Base-by-base conservation (phyloP, 1,140 invertebrate species). In the Brevipalpus yothersi region DNA sequence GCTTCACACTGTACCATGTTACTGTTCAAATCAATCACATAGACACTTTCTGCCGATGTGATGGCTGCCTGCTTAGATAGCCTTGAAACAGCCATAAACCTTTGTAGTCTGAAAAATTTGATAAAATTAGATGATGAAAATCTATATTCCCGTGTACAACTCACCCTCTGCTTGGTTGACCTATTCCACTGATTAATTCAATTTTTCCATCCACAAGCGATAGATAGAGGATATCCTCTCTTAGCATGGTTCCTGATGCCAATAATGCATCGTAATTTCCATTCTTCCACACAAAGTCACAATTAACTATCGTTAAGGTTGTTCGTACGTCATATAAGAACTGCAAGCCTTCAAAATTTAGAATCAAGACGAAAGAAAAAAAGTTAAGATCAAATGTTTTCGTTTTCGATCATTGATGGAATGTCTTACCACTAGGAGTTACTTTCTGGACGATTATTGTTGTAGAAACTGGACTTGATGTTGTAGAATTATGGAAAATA, bases 241-340 rank as follows among this genome's bases (percentile, higher is more conserved):
- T 81, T 40, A 62, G 59, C 8, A 41, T 21, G 64, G 82, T 80
- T 57, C 76, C 76, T 8, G 82, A 79, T 40, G 78, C 81, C 41
- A 83, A 79, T 61, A 82, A 83, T 31, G 84, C 71, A 67, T 86
- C 82, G 66, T 84, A 86, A 60, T 82, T 81, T 65, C 82, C 80
- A 12, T 79, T 80, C 11, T 76, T 78, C 66, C 80, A 75, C 68
- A 83, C 83, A 68, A 86, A 86, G 10, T 81, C 78, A 43, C 84
- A 76, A 66, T 83, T 81, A 62, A 82, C 83, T 60, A 86, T 79
- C 66, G 81, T 80, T 23, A 83, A 70, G 5, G 80, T 82, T 8
- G 83, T 83, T 69, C 81, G 82, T 19, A 85, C 82, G 66, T 85
- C 83, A 70, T 83, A 84, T 11, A 76, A 71, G 66, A 84, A 83